Conservation (phyloP, 2,113 vertebrate genomes). For the rabbit (Oryctolagus cuniculus) region mOryCun1.1 NC_091442.1:92669001-92669500, state of each 20-base stretch:
- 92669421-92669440: too few species aligned
- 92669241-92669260: background rate
- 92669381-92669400: background rate
- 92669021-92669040: too few species aligned
- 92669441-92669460: too few species aligned
- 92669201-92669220: background rate
- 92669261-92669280: conserved; percentile 12
- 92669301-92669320: conserved; percentile 40
- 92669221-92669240: background rate
- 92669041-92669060: too few species aligned
- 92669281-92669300: background rate
- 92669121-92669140: background rate
- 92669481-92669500: too few species aligned
- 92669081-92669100: too few species aligned
- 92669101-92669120: too few species aligned
- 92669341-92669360: background rate
- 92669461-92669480: too few species aligned
- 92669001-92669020: too few species aligned
- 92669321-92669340: conserved; percentile 45
- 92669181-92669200: background rate
- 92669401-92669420: too few species aligned
- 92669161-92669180: background rate
- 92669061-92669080: too few species aligned
- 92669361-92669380: background rate
- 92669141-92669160: background rate